Base-by-base conservation (phyloP, 2,888 invertebrate genomes). In the Sialis fuliginosa region DNA sequence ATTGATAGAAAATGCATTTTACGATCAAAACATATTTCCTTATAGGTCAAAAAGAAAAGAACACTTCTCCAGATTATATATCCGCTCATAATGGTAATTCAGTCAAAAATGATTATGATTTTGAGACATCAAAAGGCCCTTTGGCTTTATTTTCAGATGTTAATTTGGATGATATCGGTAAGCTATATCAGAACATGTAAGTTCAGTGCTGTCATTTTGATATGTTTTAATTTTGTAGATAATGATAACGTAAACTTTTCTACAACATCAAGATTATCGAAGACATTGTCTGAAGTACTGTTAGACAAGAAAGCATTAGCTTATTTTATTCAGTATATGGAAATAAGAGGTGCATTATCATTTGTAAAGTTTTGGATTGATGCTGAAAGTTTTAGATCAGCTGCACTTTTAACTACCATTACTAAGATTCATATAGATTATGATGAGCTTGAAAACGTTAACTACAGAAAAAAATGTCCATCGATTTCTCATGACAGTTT, bases 241-340 rank as follows among this genome's bases (percentile, higher is more conserved):
- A 22, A 22, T 22, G 22, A 22, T 22, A 22, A 22, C 22, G 22
- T 22, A 22, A 22, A 22, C 4, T 22, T 22, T 22, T 22, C 22
- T 22, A 22, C n/a, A 2, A 37, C 37, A 43, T 81, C 81, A 1
- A 74, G 79, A 48, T 67, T 91, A 46, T 82, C 85, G 5, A 77
- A 85, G 66, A 80, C 75, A 45, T 68, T 92, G 49, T 66, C 71
- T 49, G 83, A 90, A 57, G 77, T 88, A 52, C 69, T 93, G 10
- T 65, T 72, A 31, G 87, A 89, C 63, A 83, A 83, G 60, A 78
- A 78, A 60, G 85, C 85, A 48, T 68, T 91, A 31, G 79, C 80
- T 42, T 86, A 87, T 64, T 87, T 92, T 61, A 74, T 88, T 47
- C 86, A 89, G 57, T 93, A 78, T 63, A 76, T 93, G 75, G 87